These are phyloP conservation scores for Baccha elongata DNA, from an alignment of 2,888 invertebrate genomes.

Conservation along the genomic window DNA sequence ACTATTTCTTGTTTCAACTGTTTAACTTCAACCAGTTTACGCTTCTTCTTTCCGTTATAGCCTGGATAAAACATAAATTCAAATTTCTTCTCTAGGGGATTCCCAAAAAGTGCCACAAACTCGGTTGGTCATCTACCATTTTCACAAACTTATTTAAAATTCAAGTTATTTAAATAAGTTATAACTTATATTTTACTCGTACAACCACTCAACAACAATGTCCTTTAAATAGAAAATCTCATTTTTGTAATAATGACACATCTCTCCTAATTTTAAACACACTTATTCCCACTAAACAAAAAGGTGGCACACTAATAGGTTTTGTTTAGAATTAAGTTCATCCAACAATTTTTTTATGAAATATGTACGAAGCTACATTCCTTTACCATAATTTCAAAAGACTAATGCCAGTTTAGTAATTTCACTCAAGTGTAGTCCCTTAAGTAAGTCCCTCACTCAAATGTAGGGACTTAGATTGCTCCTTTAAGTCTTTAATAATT, in stretches of 20 bases:
- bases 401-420: conserved; percentile 38
- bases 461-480: conserved; percentile 30
- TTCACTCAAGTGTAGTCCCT: conserved; percentile 34
- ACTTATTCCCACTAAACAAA: background rate
- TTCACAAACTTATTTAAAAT: too few species aligned
- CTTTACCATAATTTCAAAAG: conserved; percentile 12
- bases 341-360: background rate
- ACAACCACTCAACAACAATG: background rate
- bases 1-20: too few species aligned
- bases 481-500: conserved; percentile 62
- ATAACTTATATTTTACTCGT: too few species aligned
- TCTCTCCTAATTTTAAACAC: background rate
- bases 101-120: too few species aligned
- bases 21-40: too few species aligned
- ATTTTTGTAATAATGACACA: background rate
- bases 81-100: too few species aligned
- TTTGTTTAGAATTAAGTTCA: conserved; percentile 14
- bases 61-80: too few species aligned
- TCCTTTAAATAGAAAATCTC: background rate
- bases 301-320: background rate
- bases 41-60: too few species aligned
- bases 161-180: too few species aligned
- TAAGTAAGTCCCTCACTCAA: too few species aligned
- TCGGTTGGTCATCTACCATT: too few species aligned
- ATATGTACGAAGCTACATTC: conserved; percentile 5